Percentiles rank a stretch among this genome's conserved stretches.
Evolutionary conservation across 1,140 invertebrate species (phyloP).

Genomic region (Nasonia giraulti): DNA sequence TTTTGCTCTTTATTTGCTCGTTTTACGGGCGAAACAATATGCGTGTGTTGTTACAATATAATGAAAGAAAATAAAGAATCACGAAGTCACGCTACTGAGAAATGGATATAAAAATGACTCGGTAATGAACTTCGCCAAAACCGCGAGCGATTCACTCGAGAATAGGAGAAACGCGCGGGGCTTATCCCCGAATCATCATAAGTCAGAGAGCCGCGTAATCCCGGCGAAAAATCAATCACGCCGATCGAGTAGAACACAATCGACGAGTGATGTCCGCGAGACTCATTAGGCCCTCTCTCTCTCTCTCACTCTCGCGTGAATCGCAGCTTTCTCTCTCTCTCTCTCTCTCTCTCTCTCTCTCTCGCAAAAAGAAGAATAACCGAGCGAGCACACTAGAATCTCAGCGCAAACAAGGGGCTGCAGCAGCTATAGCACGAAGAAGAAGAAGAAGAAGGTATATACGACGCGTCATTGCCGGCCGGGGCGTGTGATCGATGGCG

Average conservation of each 20-base stretch:
- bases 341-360: neutral
- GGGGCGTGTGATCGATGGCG: constrained; percentile 71
- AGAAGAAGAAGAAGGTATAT: constrained; percentile 27
- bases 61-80: neutral
- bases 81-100: neutral
- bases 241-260: constrained; percentile 16
- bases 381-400: constrained; percentile 10
- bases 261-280: constrained; percentile 4
- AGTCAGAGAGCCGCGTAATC: constrained; percentile 7
- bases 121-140: neutral
- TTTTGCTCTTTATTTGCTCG: neutral
- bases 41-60: neutral
- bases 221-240: constrained; percentile 40
- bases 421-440: neutral
- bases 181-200: neutral
- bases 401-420: constrained; percentile 40
- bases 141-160: neutral
- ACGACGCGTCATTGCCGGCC: constrained; percentile 69
- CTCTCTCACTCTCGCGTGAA: neutral
- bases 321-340: neutral
- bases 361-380: neutral
- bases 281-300: constrained; percentile 25
- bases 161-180: neutral
- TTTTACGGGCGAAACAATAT: neutral
- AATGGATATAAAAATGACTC: neutral